Conservation (phyloP, 1,140 invertebrate genomes). For the Pseudomyrmex pallidus region DNA sequence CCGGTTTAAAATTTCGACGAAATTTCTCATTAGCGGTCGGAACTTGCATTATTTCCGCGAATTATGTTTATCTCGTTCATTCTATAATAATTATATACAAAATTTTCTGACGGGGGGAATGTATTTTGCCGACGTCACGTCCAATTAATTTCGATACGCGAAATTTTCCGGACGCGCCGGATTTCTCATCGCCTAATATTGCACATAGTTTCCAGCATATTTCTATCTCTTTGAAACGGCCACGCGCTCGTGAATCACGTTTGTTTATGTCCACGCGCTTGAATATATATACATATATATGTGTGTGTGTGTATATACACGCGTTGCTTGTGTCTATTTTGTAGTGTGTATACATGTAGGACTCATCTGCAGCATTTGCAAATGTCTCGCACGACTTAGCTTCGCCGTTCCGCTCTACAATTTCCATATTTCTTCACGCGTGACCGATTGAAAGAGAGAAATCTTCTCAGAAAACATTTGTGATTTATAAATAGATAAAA, state of each 20-base stretch:
- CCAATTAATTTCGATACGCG: constrained; percentile 35
- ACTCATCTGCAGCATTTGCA: constrained; percentile 6
- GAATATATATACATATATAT: no score
- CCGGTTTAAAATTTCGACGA: no score
- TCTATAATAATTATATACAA: no score
- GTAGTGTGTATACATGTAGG: neutral
- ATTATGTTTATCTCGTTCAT: neutral
- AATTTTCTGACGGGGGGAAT: neutral
- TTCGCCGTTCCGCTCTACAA: neutral
- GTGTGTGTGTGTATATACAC: neutral
- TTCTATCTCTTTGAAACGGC: constrained; percentile 38
- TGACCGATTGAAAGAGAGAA: neutral
- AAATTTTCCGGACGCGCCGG: neutral
- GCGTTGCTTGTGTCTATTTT: no score
- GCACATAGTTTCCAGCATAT: constrained; percentile 8
- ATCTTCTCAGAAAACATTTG: neutral
- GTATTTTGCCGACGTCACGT: neutral
- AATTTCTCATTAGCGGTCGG: no score
- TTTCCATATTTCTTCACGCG: neutral
- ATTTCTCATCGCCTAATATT: neutral
- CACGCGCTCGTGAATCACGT: constrained; percentile 18
- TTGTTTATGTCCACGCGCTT: constrained; percentile 48
- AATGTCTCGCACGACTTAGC: constrained; percentile 20
- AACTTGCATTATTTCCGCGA: neutral
- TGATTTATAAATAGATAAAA: constrained; percentile 9